Percentiles rank a stretch among this genome's conserved stretches.
phyloP scores from a whole-genome alignment of 2,888 invertebrate species.

The Drosophila borborema region DNA sequence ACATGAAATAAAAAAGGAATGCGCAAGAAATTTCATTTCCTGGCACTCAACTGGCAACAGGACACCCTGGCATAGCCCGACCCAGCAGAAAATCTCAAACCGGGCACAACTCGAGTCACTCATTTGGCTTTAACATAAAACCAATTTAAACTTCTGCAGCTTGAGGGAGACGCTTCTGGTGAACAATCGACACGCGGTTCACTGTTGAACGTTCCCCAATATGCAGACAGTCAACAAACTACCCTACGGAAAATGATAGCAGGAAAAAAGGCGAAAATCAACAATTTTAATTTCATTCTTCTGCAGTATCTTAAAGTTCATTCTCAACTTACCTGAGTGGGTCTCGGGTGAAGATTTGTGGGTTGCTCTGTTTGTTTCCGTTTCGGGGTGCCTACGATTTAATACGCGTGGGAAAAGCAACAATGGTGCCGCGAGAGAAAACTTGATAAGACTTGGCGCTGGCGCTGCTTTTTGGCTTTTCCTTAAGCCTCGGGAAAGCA shows the following conservation, averaged over 20 bases:
- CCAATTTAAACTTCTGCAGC: slow-evolving; percentile 75
- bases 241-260: slow-evolving; percentile 33
- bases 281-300: slow-evolving; percentile 76
- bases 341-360: slow-evolving; percentile 25
- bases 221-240: slow-evolving; percentile 70
- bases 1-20: slow-evolving; percentile 66
- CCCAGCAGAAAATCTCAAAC: slow-evolving; percentile 6
- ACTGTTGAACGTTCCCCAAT: slow-evolving; percentile 67
- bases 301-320: slow-evolving; percentile 72
- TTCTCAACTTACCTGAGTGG: slow-evolving; percentile 50
- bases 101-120: slow-evolving; percentile 62
- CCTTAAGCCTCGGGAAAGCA: slow-evolving; percentile 52
- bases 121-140: slow-evolving; percentile 80
- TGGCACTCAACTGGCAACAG: slow-evolving; percentile 66
- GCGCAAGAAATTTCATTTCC: slow-evolving; percentile 77
- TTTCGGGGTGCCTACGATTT: slow-evolving; percentile 36
- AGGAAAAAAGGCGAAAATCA: slow-evolving; percentile 30
- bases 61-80: slow-evolving; percentile 10
- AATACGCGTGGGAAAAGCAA: slow-evolving; percentile 79
- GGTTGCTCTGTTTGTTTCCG: slow-evolving; percentile 14
- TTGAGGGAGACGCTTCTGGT: slow-evolving; percentile 37
- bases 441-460: slow-evolving; percentile 73
- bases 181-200: slow-evolving; percentile 51
- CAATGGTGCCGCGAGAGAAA: slow-evolving; percentile 59
- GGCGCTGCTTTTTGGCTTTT: slow-evolving; percentile 75